Base-by-base conservation (phyloP, 1,140 invertebrate genomes). In the Drosophila varians region DNA sequence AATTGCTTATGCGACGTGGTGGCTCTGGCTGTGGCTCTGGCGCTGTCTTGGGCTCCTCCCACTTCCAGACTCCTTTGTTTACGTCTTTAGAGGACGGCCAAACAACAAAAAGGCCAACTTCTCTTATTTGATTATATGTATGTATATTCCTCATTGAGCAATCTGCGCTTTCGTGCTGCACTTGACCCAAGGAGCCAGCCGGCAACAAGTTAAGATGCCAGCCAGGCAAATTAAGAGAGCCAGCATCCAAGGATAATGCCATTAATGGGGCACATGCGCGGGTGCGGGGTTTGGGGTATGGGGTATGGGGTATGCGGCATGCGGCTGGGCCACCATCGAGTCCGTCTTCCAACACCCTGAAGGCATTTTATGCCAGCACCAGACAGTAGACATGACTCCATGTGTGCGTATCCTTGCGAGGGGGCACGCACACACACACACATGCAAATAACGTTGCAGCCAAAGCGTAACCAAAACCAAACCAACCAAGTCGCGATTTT, bases 401-500 rank as follows among this genome's bases (percentile, higher is more conserved):
- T 60, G 49, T 55, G 57, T 60, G 49, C 60, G 45, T 55, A 66
- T 66, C 73, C 71, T 51, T 70, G 38, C 38, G 38, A 42, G 38
- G 8, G 38, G 38, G 31, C 40, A 45, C 54, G 26, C 49, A 14
- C 36, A 38, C 36, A 38, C 36, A 38, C 34, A 38, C 64, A 26
- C 77, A 82, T 82, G 77, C 77, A 82, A 82, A 82, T 82, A 64
- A 52, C 53, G 47, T 36, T 71, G 75, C 64, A 80, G 56, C 42
- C 62, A 74, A 49, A 77, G 56, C 74, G 64, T 69, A 52, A 71
- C 51, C 74, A 61, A 77, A 64, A 40, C 60, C 62, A 65, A 65
- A 26, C 26, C 55, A 53, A 64, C 76, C 77, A 80, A 79, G 77
- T 80, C 77, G 77, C 77, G 77, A 80, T 69, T 82, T 82, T 82